These are phyloP conservation scores for Megalops cyprinoides DNA, from an alignment of 2,797 vertebrate genomes.

Conservation along the genomic window DNA sequence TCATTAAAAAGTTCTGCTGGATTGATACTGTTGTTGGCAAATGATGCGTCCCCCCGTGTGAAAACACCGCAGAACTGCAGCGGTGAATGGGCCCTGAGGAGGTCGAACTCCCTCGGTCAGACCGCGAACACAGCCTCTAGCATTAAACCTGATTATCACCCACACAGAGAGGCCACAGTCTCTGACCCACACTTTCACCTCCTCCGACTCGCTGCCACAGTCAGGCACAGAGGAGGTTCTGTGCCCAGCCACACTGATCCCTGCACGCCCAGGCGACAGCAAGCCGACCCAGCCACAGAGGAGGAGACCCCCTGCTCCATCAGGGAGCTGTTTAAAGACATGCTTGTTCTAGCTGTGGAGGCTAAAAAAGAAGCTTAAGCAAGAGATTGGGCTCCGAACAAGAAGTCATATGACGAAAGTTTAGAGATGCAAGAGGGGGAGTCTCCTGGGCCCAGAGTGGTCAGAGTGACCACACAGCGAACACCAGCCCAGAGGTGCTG, in stretches of 20 bases:
- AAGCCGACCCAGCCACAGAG: background rate
- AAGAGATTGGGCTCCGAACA: constrained; percentile 31
- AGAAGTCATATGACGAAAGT: constrained; percentile 64
- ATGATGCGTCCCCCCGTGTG: no score
- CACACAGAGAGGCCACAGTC: background rate
- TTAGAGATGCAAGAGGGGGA: constrained; percentile 47
- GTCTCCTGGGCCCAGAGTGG: constrained; percentile 48
- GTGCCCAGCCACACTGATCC: background rate
- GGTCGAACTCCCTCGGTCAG: no score
- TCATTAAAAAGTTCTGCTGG: constrained; percentile 24
- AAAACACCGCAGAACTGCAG: background rate
- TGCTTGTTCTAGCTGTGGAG: background rate
- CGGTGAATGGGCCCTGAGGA: background rate
- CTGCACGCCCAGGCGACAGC: background rate
- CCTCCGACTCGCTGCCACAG: background rate
- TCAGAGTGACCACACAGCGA: constrained; percentile 57
- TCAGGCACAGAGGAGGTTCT: background rate
- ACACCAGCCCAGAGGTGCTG: no score
- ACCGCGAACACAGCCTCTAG: background rate
- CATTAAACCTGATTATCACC: constrained; percentile 13
- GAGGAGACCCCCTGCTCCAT: no score
- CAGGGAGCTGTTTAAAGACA: background rate
- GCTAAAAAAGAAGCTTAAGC: background rate
- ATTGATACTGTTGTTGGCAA: background rate
- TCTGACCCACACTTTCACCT: background rate